Evolutionary conservation across 23 tunicate species (phyloP).

Genomic region (Styela clava): DNA sequence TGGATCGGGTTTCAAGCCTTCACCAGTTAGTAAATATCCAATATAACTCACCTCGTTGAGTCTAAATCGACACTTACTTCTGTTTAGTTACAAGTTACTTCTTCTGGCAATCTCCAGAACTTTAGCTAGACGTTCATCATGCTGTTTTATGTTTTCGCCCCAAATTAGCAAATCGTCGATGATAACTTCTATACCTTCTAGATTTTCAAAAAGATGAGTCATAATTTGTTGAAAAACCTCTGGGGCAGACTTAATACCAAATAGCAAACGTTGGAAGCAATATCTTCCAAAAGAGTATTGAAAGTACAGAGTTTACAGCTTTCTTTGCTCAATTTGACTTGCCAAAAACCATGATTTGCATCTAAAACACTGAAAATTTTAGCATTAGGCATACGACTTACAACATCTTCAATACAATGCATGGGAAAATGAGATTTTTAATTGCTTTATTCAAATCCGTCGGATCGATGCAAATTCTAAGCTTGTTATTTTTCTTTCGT

Average conservation of each 20-base stretch:
- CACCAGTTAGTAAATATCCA: not conserved
- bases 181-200: conserved; percentile 8
- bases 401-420: not conserved
- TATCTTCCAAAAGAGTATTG: conserved; percentile 6
- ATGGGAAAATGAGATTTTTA: not conserved
- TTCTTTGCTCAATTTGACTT: not conserved
- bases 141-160: conserved; percentile 5
- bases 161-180: conserved; percentile 31
- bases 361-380: not conserved
- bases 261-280: conserved; percentile 48
- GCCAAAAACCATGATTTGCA: not conserved
- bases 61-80: not conserved
- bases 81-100: not conserved
- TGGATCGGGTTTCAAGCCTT: not conserved
- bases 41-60: not conserved
- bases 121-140: conserved; percentile 1
- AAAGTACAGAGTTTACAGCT: conserved; percentile 3
- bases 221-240: not conserved
- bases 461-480: not conserved
- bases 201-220: not conserved
- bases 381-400: conserved; percentile 2
- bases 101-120: not conserved
- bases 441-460: not conserved
- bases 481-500: not conserved
- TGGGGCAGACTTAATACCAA: conserved; percentile 25